phyloP scores from a whole-genome alignment of 2,797 vertebrate genomes.

The Anabacerthia variegaticeps region DNA sequence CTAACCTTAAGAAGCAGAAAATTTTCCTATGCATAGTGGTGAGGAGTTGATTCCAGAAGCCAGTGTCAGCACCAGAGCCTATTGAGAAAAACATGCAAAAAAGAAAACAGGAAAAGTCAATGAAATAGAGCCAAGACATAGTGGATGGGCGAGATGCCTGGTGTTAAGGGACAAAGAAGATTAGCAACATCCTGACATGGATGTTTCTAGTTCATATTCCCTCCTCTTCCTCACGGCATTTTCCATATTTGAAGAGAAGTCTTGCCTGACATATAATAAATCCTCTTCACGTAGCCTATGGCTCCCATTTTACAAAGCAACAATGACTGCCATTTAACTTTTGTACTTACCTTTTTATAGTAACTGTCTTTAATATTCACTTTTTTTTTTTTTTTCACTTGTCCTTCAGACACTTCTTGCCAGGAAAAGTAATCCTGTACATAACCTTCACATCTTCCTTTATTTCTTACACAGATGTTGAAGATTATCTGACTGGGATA shows the following conservation, averaged over 20 bases:
- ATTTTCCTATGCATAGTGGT: neutral
- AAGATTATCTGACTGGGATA: neutral
- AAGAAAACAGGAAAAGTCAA: neutral
- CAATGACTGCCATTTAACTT: neutral
- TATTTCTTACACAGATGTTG: neutral
- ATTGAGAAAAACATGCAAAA: neutral
- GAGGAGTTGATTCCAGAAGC: neutral
- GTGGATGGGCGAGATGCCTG: neutral
- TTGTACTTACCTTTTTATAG: neutral
- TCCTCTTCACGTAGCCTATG: neutral
- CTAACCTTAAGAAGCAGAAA: neutral
- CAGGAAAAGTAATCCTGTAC: neutral
- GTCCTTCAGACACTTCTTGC: neutral
- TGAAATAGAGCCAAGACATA: neutral
- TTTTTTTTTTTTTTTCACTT: neutral
- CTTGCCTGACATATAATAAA: neutral
- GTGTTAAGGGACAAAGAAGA: neutral
- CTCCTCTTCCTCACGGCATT: neutral
- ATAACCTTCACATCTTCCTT: neutral
- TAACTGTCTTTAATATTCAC: neutral
- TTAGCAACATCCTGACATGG: neutral
- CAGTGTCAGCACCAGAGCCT: neutral
- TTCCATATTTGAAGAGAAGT: neutral
- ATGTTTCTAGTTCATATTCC: neutral
- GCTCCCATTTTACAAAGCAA: neutral